These are phyloP conservation scores for Heterohyrax brucei DNA, from an alignment of 2,797 vertebrate genomes.

Conservation along the genomic window DNA sequence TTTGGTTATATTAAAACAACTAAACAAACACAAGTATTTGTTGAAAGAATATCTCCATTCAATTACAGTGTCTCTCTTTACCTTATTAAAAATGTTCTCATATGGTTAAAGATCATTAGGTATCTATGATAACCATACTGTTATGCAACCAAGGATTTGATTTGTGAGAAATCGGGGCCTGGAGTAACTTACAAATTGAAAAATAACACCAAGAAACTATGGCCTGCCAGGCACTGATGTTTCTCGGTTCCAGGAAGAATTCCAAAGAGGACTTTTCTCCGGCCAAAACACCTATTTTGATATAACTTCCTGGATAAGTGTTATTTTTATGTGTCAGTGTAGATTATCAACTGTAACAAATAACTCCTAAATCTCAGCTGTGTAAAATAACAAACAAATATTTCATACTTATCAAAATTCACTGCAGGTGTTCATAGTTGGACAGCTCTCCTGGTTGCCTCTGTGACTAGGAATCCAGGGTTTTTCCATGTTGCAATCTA, in stretches of 20 bases:
- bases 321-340: slow-evolving; percentile 52
- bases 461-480: slow-evolving; percentile 1
- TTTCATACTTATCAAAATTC: slow-evolving; percentile 66
- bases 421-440: slow-evolving; percentile 67
- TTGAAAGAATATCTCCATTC: neutral
- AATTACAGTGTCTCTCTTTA: slow-evolving; percentile 45
- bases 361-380: slow-evolving; percentile 69
- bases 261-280: neutral
- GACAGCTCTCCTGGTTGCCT: slow-evolving; percentile 23
- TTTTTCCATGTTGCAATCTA: neutral
- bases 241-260: slow-evolving; percentile 63
- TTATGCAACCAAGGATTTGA: neutral
- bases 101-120: slow-evolving; percentile 15
- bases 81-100: slow-evolving; percentile 13
- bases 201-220: slow-evolving; percentile 29
- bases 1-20: neutral
- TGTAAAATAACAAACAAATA: slow-evolving; percentile 72
- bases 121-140: neutral
- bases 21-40: slow-evolving; percentile 42
- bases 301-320: neutral
- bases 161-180: slow-evolving; percentile 37
- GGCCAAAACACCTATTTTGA: slow-evolving; percentile 28
- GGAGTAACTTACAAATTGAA: slow-evolving; percentile 39
- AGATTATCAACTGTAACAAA: slow-evolving; percentile 73
- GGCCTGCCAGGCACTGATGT: neutral